Base-by-base conservation (phyloP, 2,888 invertebrate species). In the Corbicula japonica region DNA sequence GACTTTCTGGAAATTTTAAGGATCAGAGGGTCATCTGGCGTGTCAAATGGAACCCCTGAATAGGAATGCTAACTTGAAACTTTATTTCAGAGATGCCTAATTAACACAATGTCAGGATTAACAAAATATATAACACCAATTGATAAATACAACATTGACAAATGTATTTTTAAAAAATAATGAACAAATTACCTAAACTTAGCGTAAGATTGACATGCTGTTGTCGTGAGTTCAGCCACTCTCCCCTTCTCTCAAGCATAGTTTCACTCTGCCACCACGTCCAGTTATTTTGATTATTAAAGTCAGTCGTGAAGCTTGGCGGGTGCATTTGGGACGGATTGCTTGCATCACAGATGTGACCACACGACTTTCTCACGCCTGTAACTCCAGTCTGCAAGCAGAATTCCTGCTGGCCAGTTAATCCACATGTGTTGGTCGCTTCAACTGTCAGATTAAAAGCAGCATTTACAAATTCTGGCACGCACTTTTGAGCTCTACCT, bases 381-480 rank as follows among this genome's bases (percentile, higher is more conserved):
- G 95, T 94, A 83, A 85, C 96, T 32, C 97, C 98, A 0, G 98
- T 98, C 94, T 99, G 99, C 79, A 97, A 96, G 93, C 99, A 99
- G 94, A 96, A 99, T 92, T 97, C 92, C 44, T 89, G 89, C 23
- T 88, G 84, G 23, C 82, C 76, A 56, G 96, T 95, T 90, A 97
- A 96, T 0, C 99, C 99, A 91, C 99, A 99, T 1, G 99, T 99
- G 93, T 99, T 99, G 21, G 98, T 98, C 12, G 97, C 97, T 86
- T 98, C 97, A 94, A 99, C 97, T 82, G 95, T 95, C 68, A 97
- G 95, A 92, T 96, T 96, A 94, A 97, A 99, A 10, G 99, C 99
- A 4, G 98, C 98, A 93, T 99, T 99, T 92, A 97, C 97, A 94
- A 99, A 99, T 89, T 97, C 97, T 0, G 99, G 99, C 90, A 98